Evolutionary conservation across 2,797 vertebrate genomes (phyloP).

Genomic region (Naso thynnoides): DNA sequence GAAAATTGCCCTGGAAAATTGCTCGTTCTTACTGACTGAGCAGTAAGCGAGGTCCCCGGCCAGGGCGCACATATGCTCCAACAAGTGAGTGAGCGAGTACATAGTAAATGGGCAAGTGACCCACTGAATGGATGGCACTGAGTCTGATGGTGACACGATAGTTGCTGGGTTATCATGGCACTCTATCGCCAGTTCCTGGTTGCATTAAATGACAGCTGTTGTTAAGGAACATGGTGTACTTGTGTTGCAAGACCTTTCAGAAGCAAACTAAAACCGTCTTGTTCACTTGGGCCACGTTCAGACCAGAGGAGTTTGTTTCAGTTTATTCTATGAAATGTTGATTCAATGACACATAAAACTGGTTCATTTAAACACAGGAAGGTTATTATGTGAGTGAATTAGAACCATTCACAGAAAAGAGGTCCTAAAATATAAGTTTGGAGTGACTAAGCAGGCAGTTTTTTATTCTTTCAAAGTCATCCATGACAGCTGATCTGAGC

Average conservation of each 20-base stretch:
- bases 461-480: background rate
- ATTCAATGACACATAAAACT: constrained; percentile 1
- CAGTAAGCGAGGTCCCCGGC: constrained; percentile 50
- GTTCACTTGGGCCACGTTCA: background rate
- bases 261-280: constrained; percentile 57
- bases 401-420: background rate
- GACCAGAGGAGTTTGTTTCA: background rate
- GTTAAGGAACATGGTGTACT: constrained; percentile 56
- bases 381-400: background rate
- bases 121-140: constrained; percentile 69
- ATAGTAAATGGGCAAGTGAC: constrained; percentile 57
- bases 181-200: constrained; percentile 63
- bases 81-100: constrained; percentile 52
- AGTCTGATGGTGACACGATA: constrained; percentile 71
- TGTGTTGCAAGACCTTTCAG: constrained; percentile 46
- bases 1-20: constrained; percentile 82
- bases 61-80: constrained; percentile 59
- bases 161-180: constrained; percentile 68
- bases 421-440: background rate
- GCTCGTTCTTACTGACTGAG: constrained; percentile 73
- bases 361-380: background rate
- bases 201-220: constrained; percentile 58
- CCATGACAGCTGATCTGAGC: background rate
- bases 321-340: too few species aligned
- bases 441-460: background rate